Percentiles rank a stretch among this genome's conserved stretches.
phyloP scores from a whole-genome alignment of 2,888 invertebrate genomes.

The Parapristionchus giblindavisi region DNA sequence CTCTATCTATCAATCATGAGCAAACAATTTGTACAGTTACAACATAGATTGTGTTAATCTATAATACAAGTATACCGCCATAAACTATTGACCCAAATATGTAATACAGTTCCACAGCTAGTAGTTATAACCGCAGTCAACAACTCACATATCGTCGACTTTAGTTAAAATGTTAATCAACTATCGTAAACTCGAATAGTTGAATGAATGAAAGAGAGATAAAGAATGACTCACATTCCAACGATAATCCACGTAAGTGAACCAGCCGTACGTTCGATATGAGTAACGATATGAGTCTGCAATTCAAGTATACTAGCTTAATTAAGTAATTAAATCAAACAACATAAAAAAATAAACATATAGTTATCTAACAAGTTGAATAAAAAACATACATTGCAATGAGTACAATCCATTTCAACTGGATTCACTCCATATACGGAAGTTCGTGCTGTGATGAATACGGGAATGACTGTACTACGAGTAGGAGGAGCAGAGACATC shows the following conservation, averaged over 20 bases:
- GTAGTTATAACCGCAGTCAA: too few relatives aligned
- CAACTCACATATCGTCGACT: too few relatives aligned
- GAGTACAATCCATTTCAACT: constrained; percentile 66
- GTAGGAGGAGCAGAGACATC: neutral
- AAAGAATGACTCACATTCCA: constrained; percentile 42
- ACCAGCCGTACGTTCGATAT: constrained; percentile 60
- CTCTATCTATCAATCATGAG: too few relatives aligned
- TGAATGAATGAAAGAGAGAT: neutral
- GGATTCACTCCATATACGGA: constrained; percentile 58
- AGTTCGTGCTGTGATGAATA: constrained; percentile 43
- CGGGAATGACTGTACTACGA: constrained; percentile 29
- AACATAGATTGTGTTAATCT: too few relatives aligned
- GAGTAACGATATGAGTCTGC: constrained; percentile 64
- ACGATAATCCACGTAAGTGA: constrained; percentile 59
- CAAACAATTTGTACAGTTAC: too few relatives aligned
- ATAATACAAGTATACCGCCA: too few relatives aligned
- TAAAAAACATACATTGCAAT: constrained; percentile 56
- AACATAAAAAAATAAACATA: neutral
- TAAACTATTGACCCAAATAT: too few relatives aligned
- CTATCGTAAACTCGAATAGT: too few relatives aligned
- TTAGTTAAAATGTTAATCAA: too few relatives aligned
- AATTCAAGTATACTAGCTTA: constrained; percentile 16
- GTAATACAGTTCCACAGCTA: too few relatives aligned
- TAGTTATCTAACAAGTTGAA: neutral
- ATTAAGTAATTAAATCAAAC: neutral